These are phyloP conservation scores for Dipodomys spectabilis DNA, from an alignment of 2,113 vertebrate genomes.

Conservation along the genomic window DNA sequence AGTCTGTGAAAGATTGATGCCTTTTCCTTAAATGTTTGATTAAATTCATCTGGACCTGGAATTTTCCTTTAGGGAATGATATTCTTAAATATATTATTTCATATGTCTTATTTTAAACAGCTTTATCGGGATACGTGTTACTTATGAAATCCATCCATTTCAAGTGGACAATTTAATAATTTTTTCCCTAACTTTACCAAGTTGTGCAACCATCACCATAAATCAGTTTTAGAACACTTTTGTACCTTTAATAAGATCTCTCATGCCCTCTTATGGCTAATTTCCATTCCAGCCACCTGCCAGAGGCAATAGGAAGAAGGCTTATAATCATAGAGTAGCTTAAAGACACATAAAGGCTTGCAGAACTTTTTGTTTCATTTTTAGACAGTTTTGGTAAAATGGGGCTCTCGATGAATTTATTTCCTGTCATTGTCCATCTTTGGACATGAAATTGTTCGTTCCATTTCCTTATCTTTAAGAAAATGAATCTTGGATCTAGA, in stretches of 20 bases:
- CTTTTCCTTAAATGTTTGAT: slow-evolving; percentile 38
- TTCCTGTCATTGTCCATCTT: neutral
- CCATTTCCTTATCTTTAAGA: neutral
- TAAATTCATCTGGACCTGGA: slow-evolving; percentile 16
- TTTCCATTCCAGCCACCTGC: neutral
- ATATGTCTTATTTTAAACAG: slow-evolving; percentile 59
- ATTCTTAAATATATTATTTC: slow-evolving; percentile 34
- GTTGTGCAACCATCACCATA: neutral
- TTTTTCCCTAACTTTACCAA: slow-evolving; percentile 46
- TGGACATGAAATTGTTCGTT: neutral
- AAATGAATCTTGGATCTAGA: neutral
- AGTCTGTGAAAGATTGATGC: slow-evolving; percentile 20
- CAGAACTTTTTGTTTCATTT: slow-evolving; percentile 1
- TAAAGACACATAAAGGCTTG: neutral
- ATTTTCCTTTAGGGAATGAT: slow-evolving; percentile 43
- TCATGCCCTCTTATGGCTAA: neutral
- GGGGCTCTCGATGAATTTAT: neutral
- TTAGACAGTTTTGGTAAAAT: slow-evolving; percentile 13
- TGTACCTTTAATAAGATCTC: neutral
- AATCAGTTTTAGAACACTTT: slow-evolving; percentile 41
- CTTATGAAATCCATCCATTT: slow-evolving; percentile 54
- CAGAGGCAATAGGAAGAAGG: neutral
- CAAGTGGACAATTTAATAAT: slow-evolving; percentile 31
- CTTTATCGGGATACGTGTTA: slow-evolving; percentile 49
- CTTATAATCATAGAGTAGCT: neutral